These are phyloP conservation scores for Octodonta nipae DNA, from an alignment of 2,888 invertebrate genomes.

Conservation along the genomic window DNA sequence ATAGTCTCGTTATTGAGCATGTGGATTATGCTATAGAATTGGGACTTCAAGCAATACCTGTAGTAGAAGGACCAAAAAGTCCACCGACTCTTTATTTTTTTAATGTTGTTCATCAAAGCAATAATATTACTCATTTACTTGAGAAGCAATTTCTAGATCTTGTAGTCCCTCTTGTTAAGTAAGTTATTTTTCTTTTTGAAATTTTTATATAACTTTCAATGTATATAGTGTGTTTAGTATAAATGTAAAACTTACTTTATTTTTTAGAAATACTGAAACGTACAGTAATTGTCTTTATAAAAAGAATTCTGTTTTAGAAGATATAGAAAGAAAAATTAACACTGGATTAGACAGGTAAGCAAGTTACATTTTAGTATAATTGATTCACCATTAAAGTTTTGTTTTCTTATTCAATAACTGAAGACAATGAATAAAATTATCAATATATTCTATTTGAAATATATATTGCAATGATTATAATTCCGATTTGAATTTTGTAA, in stretches of 20 bases:
- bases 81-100: constrained; percentile 85
- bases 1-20: constrained; percentile 78
- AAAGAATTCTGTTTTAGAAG: constrained; percentile 73
- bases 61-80: constrained; percentile 68
- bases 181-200: constrained; percentile 34
- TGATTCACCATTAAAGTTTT: no score
- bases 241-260: no score
- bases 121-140: constrained; percentile 82
- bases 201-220: not conserved
- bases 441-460: no score
- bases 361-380: no score
- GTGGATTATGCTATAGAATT: constrained; percentile 93
- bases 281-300: constrained; percentile 80
- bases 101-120: constrained; percentile 81
- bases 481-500: no score
- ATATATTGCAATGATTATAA: no score
- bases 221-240: constrained; percentile 4
- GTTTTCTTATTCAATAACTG: no score
- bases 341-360: constrained; percentile 58
- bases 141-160: constrained; percentile 87
- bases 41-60: constrained; percentile 77
- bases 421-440: no score
- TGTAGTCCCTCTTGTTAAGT: constrained; percentile 77
- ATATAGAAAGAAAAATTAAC: constrained; percentile 84
- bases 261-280: constrained; percentile 65